Conservation (phyloP, 1,140 invertebrate species). For the Hylyphantes graminicola region DNA sequence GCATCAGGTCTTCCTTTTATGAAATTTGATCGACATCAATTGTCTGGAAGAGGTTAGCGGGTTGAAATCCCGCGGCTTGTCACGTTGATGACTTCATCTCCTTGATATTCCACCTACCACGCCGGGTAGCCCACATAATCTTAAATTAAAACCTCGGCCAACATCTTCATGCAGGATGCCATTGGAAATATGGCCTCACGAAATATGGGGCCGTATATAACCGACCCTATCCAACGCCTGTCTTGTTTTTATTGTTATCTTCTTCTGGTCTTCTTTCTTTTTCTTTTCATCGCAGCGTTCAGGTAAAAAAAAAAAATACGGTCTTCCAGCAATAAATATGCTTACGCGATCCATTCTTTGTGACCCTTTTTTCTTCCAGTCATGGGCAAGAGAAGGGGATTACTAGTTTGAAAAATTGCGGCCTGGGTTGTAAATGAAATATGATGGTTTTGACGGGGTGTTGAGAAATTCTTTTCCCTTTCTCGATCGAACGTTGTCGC, state of each 20-base stretch:
- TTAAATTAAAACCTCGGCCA: constrained; percentile 17
- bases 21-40: not conserved
- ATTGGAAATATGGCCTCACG: constrained; percentile 1
- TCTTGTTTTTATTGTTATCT: too few species aligned
- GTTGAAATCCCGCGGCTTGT: not conserved
- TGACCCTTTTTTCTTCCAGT: constrained; percentile 6
- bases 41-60: not conserved
- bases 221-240: not conserved
- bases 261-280: not conserved
- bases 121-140: constrained; percentile 5
- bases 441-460: constrained; percentile 46
- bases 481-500: constrained; percentile 4
- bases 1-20: not conserved
- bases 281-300: not conserved
- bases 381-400: constrained; percentile 5
- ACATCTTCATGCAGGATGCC: constrained; percentile 27
- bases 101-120: constrained; percentile 8
- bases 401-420: constrained; percentile 31
- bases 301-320: constrained; percentile 29
- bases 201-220: constrained; percentile 39
- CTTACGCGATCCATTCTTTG: constrained; percentile 37
- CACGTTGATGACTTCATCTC: constrained; percentile 6
- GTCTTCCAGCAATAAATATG: constrained; percentile 33
- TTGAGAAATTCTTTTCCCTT: constrained; percentile 26
- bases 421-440: constrained; percentile 51